Evolutionary conservation across 2,888 invertebrate species (phyloP).

Genomic region (Euzetes globulus): DNA sequence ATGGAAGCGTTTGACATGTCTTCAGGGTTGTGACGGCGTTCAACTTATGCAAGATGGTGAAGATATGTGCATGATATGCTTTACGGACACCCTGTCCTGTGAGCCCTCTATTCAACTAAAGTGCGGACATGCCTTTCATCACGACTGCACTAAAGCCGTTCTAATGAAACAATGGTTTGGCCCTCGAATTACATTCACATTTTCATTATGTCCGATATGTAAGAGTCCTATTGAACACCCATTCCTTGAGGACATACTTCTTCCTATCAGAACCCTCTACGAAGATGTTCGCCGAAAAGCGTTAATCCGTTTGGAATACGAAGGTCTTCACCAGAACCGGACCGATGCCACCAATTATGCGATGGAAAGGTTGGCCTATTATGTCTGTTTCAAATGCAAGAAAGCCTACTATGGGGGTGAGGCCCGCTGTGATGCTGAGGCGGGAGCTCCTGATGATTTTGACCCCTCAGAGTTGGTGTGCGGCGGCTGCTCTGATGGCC

Average conservation of each 20-base stretch:
- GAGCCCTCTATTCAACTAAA: conserved; percentile 87
- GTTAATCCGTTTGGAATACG: conserved; percentile 89
- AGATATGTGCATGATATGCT: conserved; percentile 99
- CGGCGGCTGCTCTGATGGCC: conserved; percentile 94
- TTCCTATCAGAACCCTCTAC: conserved; percentile 69
- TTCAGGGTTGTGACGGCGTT: conserved; percentile 64
- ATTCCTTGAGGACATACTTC: conserved; percentile 65
- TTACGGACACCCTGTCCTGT: conserved; percentile 88
- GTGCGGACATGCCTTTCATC: conserved; percentile 94
- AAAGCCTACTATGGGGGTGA: conserved; percentile 94
- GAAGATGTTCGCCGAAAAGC: conserved; percentile 90
- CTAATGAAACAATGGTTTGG: conserved; percentile 83
- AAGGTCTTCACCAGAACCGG: conserved; percentile 67
- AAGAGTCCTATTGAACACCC: conserved; percentile 82
- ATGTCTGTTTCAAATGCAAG: conserved; percentile 87
- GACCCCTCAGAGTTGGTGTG: conserved; percentile 92
- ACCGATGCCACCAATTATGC: conserved; percentile 75
- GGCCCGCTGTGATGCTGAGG: conserved; percentile 87
- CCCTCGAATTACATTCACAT: conserved; percentile 90
- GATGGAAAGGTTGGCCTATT: conserved; percentile 95
- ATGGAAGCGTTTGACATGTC: conserved; percentile 72
- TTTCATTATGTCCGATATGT: conserved; percentile 92
- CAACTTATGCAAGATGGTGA: conserved; percentile 85
- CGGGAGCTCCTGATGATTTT: conserved; percentile 56
- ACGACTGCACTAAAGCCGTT: conserved; percentile 78